Percentiles rank a stretch among this genome's conserved stretches.
Conservation (phyloP, 2,113 vertebrate species). For the Sinosuthora webbiana region DNA sequence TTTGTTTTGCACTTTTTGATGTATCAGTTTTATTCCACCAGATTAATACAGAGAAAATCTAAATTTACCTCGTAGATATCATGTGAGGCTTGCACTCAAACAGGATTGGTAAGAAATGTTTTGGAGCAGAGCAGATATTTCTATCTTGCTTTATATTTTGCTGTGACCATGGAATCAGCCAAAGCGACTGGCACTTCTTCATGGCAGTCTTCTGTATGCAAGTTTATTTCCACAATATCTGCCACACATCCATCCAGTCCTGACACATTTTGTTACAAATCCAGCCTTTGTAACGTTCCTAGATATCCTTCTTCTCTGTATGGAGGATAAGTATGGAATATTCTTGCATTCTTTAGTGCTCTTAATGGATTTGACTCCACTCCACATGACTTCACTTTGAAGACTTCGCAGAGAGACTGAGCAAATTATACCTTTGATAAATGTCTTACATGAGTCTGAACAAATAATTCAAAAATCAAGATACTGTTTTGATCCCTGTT, state of each 20-base stretch:
- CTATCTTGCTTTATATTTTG: background rate
- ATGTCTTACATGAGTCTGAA: background rate
- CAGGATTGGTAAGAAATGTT: background rate
- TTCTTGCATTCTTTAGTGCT: background rate
- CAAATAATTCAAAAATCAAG: background rate
- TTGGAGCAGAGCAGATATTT: background rate
- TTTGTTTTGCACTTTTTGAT: background rate
- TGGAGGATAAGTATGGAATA: background rate
- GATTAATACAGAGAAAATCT: background rate
- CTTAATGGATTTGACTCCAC: background rate
- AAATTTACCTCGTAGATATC: background rate
- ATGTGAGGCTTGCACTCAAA: background rate
- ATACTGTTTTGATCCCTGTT: background rate
- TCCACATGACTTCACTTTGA: background rate
- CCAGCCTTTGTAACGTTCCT: background rate
- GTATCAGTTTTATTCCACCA: background rate
- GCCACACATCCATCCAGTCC: background rate
- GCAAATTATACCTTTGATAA: background rate
- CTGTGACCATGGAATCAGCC: background rate
- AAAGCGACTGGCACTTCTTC: background rate
- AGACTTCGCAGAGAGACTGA: background rate
- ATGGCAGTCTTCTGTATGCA: background rate
- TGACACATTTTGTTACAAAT: background rate
- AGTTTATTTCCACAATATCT: background rate
- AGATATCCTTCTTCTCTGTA: background rate